Base-by-base conservation (phyloP, 2,888 invertebrate genomes). In the Prenolepis imparis region DNA sequence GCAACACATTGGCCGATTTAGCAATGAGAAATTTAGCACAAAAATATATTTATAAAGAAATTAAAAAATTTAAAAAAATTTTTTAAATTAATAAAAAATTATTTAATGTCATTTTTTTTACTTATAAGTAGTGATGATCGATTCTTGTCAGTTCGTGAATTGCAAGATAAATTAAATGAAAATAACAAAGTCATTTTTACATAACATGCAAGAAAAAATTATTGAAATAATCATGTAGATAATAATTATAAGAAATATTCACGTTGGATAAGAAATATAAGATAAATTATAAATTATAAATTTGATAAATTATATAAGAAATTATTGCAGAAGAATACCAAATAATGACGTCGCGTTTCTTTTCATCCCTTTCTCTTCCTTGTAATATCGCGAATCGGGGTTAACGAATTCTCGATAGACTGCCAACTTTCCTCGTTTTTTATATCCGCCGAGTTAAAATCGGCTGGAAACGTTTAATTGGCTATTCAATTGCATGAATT, bases 401-500 rank as follows among this genome's bases (percentile, higher is more conserved):
- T 70, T 59, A 55, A 44, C 28, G n/a, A 52, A 52, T 70, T 21
- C 57, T 44, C 41, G 55, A 44, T 36, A 44, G 59, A 80, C 24
- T 18, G 41, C n/a, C 77, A 39, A 41, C 41, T 41, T 80, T 32
- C 15, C 21, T 32, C 41, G 32, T 21, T 61, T 80, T 72, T 80
- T 59, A 61, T 36, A 24, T 61, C 28, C 67, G 24, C 9, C 28
- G 28, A 55, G 55, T 41, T 44, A 59, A 68, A 70, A 41, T 15
- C 21, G 44, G 21, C 59, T 70, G 72, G 72, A 36, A 72, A 59
- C 72, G 72, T 80, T 78, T 78, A 80, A 80, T 80, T 80, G 78
- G 72, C 72, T 44, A 80, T 80, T 80, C 44, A 80, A 80, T 80
- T 70, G 70, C 59, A 59, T 32, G 57, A 68, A 78, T 68, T 32